A percentile compares a stretch with the other conserved stretches of the same genome.
Conservation (phyloP, 2,113 vertebrate genomes). For the Toxostoma redivivum region DNA sequence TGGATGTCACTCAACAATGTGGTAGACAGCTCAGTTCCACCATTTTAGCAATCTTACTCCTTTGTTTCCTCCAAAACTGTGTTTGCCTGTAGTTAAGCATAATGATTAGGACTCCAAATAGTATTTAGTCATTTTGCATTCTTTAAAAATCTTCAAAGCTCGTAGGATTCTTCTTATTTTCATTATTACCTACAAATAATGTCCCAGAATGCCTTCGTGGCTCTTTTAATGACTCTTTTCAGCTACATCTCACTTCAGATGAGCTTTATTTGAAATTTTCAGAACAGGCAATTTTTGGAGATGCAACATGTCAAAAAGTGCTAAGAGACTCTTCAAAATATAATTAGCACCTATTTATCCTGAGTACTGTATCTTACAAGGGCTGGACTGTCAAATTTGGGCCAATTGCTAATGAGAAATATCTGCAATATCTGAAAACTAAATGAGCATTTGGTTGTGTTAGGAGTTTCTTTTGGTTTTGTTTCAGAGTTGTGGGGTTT, state of each 20-base stretch:
- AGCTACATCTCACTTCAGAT: slow-evolving; percentile 30
- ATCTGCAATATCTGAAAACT: neutral
- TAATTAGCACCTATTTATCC: slow-evolving; percentile 57
- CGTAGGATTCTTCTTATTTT: neutral
- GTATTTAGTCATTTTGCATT: neutral
- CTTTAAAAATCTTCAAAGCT: slow-evolving; percentile 1
- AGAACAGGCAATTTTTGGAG: slow-evolving; percentile 10
- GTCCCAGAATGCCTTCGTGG: neutral
- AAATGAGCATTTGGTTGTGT: neutral
- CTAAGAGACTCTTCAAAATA: slow-evolving; percentile 28
- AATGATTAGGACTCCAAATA: neutral
- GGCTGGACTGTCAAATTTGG: neutral
- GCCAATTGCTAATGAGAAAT: neutral
- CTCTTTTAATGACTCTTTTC: neutral
- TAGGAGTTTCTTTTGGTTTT: neutral
- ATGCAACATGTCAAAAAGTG: slow-evolving; percentile 17
- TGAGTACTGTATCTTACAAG: neutral
- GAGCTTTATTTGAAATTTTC: slow-evolving; percentile 46
- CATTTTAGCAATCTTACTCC: neutral
- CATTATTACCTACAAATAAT: neutral
- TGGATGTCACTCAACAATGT: neutral
- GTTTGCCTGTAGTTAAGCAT: neutral
- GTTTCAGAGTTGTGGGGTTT: neutral
- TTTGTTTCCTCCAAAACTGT: neutral
- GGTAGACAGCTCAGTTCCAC: neutral